Conservation (phyloP, 2,113 vertebrate genomes). For the Chiloscyllium plagiosum region DNA sequence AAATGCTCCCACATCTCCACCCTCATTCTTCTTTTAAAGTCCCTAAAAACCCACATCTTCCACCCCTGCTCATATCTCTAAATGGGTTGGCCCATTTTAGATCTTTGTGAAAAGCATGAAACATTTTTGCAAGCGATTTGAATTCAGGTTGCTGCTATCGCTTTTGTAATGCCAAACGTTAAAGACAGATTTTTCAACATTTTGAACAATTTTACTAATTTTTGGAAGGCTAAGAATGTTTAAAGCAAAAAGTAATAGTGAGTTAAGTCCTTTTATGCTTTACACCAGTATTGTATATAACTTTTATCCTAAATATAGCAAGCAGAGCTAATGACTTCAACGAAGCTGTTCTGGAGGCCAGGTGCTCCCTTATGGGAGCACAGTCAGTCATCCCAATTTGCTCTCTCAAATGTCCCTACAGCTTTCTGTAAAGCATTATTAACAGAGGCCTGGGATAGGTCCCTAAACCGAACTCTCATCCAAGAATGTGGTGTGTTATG, state of each 20-base stretch:
- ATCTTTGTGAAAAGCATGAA: not conserved
- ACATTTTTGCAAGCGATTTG: not conserved
- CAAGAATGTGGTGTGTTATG: not conserved
- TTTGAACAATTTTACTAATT: not conserved
- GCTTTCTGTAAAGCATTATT: not conserved
- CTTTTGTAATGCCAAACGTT: not conserved
- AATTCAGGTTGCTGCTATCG: not conserved
- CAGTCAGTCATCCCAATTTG: not conserved
- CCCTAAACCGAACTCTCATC: not conserved
- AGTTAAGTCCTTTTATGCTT: not conserved
- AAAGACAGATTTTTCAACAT: not conserved
- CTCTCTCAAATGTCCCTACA: not conserved
- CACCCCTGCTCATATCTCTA: not conserved
- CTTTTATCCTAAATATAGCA: not conserved
- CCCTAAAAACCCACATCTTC: not conserved
- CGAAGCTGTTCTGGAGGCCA: not conserved
- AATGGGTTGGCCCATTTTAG: not conserved
- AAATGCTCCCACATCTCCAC: not conserved
- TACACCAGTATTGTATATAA: not conserved
- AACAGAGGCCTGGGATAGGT: not conserved
- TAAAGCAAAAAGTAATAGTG: not conserved
- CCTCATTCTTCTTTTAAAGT: not conserved
- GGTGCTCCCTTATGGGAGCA: not conserved
- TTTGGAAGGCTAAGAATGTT: not conserved
- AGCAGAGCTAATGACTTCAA: not conserved